Evolutionary conservation across 2,797 vertebrate species (phyloP), one percentile per base, ranked within the genome.

Genomic region (Helicolenus hilgendorfi): DNA sequence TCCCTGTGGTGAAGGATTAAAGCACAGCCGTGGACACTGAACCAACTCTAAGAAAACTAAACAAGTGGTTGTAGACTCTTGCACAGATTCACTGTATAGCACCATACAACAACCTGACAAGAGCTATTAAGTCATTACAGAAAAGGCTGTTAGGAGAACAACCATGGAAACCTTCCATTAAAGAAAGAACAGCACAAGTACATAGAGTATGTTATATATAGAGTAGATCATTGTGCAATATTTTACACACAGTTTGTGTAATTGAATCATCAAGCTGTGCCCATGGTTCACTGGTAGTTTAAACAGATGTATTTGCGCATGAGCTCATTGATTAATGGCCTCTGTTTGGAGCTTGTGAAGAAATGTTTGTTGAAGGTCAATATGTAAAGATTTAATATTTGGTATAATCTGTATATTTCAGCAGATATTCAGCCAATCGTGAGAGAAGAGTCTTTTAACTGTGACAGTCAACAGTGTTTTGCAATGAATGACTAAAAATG

Each of bases 1-100:
- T 90, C 70, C 84, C 83, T 31, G 75, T 64, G 41, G 85, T 62
- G 75, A 76, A 27, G 83, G 91, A 92, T 84, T 89, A 83, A 73
- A 86, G 60, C 2, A 3, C 62, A 83, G 56, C 58, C 18, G 65
- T 49, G 71, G 84, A 85, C 72, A 80, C 3, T 45, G 53, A 74
- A 71, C 55, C 58, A 75, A 80, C 65, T 69, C 69, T 72, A 70
- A 79, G 70, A 72, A 20, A 38, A 49, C 41, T 29, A 33, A 72
- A 72, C 31, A 85, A 79, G 72, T 63, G 67, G 70, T 69, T 65
- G 70, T 60, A 73, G 53, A 70, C 53, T 64, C 36, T 24, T 65
- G 29, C 26, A 84, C 58, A 53, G 6, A 77, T 27, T 79, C 49
- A 27, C 31, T 58, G 29, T 26, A 58, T 4, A 8, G 53, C 59